These are phyloP conservation scores for Diacarnus erythraeanus DNA, from an alignment of 37 sponge, comb jelly and placozoan species.

Conservation along the genomic window DNA sequence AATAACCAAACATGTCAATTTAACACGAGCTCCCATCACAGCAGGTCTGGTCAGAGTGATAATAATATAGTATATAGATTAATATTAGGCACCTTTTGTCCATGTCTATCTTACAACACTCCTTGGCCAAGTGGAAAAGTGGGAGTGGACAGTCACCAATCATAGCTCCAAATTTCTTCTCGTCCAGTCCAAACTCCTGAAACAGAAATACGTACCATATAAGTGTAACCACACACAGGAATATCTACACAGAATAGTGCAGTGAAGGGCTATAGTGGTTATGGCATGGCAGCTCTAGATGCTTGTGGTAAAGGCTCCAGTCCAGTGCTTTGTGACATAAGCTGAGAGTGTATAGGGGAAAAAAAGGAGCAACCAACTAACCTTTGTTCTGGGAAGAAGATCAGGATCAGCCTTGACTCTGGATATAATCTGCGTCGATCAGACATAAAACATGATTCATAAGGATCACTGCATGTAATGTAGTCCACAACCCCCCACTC, in stretches of 20 bases:
- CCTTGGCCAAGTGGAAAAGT: constrained; percentile 68
- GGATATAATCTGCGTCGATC: constrained; percentile 59
- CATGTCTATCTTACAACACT: constrained; percentile 51
- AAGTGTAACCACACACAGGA: too few species aligned
- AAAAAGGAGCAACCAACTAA: neutral
- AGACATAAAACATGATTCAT: constrained; percentile 31
- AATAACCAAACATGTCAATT: neutral
- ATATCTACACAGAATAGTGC: too few species aligned
- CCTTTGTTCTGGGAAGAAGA: constrained; percentile 67
- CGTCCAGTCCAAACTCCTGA: constrained; percentile 81
- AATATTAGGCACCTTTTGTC: constrained; percentile 50
- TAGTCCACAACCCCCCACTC: too few species aligned
- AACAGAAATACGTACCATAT: too few species aligned
- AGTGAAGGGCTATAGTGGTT: too few species aligned
- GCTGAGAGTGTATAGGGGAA: too few species aligned
- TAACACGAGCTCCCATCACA: neutral
- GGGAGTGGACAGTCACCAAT: constrained; percentile 59
- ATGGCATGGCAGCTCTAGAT: too few species aligned
- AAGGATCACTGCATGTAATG: too few species aligned
- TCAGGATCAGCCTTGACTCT: constrained; percentile 90
- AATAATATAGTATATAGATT: neutral
- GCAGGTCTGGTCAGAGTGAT: neutral
- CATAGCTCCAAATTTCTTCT: constrained; percentile 35
- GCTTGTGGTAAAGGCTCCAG: too few species aligned
- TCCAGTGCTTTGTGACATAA: too few species aligned